Conservation (phyloP, 2,888 invertebrate genomes). For the Ichneumoninae sp. region DNA sequence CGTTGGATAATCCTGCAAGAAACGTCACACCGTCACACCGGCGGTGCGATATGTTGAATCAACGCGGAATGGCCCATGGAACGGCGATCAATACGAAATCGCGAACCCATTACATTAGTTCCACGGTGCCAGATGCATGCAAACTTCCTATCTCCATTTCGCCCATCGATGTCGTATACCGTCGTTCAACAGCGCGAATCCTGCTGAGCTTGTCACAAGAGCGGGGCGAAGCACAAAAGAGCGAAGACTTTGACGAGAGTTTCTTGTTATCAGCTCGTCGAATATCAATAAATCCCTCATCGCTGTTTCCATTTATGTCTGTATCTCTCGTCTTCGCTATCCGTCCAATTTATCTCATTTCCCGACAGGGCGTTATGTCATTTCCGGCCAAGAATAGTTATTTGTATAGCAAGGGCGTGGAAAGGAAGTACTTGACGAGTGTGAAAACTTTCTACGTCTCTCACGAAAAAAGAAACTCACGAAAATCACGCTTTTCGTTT, state of each 20-base stretch:
- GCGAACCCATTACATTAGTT: constrained; percentile 53
- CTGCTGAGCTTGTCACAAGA: not conserved
- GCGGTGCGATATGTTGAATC: not conserved
- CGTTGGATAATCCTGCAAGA: not conserved
- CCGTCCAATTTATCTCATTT: not conserved
- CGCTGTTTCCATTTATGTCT: constrained; percentile 14
- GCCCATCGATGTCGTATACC: not conserved
- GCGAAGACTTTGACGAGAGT: not conserved
- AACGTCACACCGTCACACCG: not conserved
- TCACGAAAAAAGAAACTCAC: too few species aligned
- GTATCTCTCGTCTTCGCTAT: constrained; percentile 7
- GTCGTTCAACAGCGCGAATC: not conserved
- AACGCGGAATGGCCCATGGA: constrained; percentile 10
- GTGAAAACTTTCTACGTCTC: too few species aligned
- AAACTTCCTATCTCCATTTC: constrained; percentile 13
- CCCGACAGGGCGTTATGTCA: not conserved
- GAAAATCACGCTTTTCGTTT: too few species aligned
- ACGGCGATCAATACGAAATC: constrained; percentile 50
- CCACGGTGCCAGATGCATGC: constrained; percentile 33
- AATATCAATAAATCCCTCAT: constrained; percentile 45
- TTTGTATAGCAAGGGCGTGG: too few species aligned
- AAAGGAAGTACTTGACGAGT: too few species aligned
- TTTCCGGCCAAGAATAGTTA: too few species aligned
- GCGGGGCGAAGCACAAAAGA: constrained; percentile 1
- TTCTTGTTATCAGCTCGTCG: not conserved